A percentile compares a stretch with the other conserved stretches of the same genome.
Evolutionary conservation across 2,888 invertebrate species (phyloP).

Genomic region (Rotaria sp.): DNA sequence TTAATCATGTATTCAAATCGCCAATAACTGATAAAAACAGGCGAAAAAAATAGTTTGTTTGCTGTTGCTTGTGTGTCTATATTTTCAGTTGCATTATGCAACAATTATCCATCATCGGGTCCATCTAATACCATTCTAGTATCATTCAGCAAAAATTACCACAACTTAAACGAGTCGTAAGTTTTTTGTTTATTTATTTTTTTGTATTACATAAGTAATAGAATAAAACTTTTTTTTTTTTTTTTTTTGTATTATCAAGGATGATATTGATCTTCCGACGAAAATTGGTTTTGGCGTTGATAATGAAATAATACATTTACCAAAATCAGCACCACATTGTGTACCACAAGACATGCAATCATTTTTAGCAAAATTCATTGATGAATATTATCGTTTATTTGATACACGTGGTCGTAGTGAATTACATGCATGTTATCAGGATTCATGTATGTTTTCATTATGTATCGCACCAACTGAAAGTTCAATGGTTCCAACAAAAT

Average conservation of each 20-base stretch:
- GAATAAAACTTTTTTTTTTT: background rate
- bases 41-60: background rate
- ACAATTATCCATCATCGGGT: background rate
- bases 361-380: slow-evolving; percentile 16
- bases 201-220: background rate
- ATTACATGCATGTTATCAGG: slow-evolving; percentile 12
- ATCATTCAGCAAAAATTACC: slow-evolving; percentile 4
- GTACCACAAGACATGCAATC: background rate
- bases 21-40: too few relatives aligned
- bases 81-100: background rate
- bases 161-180: slow-evolving; percentile 11
- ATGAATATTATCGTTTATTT: slow-evolving; percentile 25
- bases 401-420: slow-evolving; percentile 13
- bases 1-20: background rate
- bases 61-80: background rate
- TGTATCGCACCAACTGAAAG: slow-evolving; percentile 17
- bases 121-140: slow-evolving; percentile 1
- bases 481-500: background rate
- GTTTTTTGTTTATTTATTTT: background rate
- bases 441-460: slow-evolving; percentile 15
- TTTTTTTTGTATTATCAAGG: background rate
- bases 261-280: background rate
- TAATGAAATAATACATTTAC: background rate
- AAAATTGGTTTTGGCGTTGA: background rate
- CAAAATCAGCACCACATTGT: background rate